Evolutionary conservation across 2,888 invertebrate species (phyloP).

Genomic region (Andrena chrysosceles): DNA sequence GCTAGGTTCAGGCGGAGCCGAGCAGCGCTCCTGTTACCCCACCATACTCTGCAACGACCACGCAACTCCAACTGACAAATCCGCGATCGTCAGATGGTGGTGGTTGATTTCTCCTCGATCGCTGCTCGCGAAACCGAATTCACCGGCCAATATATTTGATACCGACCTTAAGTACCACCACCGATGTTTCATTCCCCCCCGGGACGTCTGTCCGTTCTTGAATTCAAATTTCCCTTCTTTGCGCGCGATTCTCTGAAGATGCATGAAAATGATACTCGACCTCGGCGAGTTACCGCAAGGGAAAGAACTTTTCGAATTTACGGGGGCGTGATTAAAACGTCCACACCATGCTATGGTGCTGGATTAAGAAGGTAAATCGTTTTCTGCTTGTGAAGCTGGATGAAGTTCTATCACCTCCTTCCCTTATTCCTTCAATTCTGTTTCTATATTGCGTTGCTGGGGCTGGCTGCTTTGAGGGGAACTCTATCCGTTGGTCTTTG

Average conservation of each 20-base stretch:
- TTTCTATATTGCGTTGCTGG: background rate
- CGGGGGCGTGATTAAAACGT: slow-evolving; percentile 41
- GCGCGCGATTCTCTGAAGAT: slow-evolving; percentile 33
- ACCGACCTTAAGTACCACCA: no score
- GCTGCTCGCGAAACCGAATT: no score
- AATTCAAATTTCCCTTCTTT: slow-evolving; percentile 47
- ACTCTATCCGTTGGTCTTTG: no score
- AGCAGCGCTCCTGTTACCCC: no score
- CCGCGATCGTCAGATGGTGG: no score
- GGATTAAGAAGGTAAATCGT: slow-evolving; percentile 40
- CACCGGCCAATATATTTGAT: no score
- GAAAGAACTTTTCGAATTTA: slow-evolving; percentile 22
- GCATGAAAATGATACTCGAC: slow-evolving; percentile 25
- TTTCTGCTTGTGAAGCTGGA: background rate
- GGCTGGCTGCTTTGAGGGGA: background rate
- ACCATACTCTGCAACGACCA: no score
- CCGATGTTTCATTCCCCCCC: slow-evolving; percentile 55
- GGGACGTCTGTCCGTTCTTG: slow-evolving; percentile 20
- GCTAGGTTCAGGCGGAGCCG: no score
- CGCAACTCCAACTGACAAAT: no score
- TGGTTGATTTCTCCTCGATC: no score
- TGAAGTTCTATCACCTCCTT: background rate
- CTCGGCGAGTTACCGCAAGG: background rate
- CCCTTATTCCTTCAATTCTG: slow-evolving; percentile 15
- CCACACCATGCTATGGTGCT: background rate